Base-by-base conservation (phyloP, 2,113 vertebrate species). In the Syngnathus scovelli region DNA sequence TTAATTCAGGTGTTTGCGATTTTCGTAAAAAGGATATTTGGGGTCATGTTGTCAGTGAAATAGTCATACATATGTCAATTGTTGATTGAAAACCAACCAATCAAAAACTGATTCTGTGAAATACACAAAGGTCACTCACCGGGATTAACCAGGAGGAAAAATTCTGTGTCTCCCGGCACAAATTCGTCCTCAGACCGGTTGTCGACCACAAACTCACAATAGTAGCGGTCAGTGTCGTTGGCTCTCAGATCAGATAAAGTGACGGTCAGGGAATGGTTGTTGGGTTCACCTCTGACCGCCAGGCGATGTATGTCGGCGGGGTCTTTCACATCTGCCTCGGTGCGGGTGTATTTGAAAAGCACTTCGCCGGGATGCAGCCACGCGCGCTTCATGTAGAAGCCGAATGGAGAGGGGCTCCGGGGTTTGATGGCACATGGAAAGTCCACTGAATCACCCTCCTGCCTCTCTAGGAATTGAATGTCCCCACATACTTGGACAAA, bases 201-300 rank as follows among this genome's bases (percentile, higher is more conserved):
- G 0, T 3, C 2, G 6, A 82, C 49, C 0, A 76, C 0, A 51
- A 91, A 92, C 46, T 81, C 74, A 0, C 91, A 92, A 78, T 11
- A 1, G 84, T 91, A 92, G 11, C 71, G 55, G 70, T 89, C 89
- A 0, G 88, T 89, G 82, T 92, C 90, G 0, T 0, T 10, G 64
- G 33, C 55, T 8, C 37, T 72, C 66, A 92, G 86, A 52, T 79
- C 38, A 1, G 74, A 68, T 72, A 92, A 39, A 71, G 69, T 90
- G 43, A 91, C 77, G 0, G 82, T 84, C 10, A 90, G 10, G 0
- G 21, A 21, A 23, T 16, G 62, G 38, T 0, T 46, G 11, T 39
- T 54, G 0, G 81, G 73, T 63, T 84, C 61, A 0, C 82, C 84
- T 0, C 43, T 68, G 5, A 85, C 78, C 0, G 6, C 59, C 61